These are phyloP conservation scores for Lophotis ruficrista DNA, from an alignment of 2,113 vertebrate species.

Conservation along the genomic window DNA sequence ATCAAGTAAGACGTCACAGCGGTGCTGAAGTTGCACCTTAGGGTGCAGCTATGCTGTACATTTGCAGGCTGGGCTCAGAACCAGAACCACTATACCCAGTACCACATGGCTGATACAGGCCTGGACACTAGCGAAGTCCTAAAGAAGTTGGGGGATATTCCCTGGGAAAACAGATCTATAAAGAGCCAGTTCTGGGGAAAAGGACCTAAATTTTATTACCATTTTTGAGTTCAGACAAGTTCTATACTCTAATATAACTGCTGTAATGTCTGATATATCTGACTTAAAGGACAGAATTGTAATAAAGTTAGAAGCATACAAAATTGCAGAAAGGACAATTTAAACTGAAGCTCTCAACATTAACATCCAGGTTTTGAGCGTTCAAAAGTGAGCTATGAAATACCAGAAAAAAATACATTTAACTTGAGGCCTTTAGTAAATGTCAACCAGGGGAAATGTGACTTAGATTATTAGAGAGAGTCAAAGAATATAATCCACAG, in stretches of 20 bases:
- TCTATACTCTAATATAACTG: conserved; percentile 29
- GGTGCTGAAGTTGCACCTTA: fast-evolving
- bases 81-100: not conserved
- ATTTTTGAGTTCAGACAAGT: conserved; percentile 30
- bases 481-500: conserved; percentile 66
- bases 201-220: not conserved
- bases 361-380: conserved; percentile 35
- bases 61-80: not conserved
- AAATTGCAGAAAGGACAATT: conserved; percentile 54
- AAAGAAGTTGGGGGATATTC: not conserved
- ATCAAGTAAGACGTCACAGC: not conserved
- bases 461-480: conserved; percentile 57
- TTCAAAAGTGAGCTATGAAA: conserved; percentile 53
- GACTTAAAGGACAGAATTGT: conserved; percentile 53
- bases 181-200: not conserved
- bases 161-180: not conserved
- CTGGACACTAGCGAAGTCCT: not conserved
- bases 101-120: fast-evolving
- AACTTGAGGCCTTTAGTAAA: conserved; percentile 60
- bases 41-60: not conserved
- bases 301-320: conserved; percentile 20
- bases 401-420: conserved; percentile 36
- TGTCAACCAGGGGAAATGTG: conserved; percentile 58
- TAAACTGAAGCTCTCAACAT: conserved; percentile 26
- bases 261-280: conserved; percentile 9